These are phyloP conservation scores for Arctocebus calabarensis DNA, from an alignment of 2,797 vertebrate genomes.

Conservation along the genomic window DNA sequence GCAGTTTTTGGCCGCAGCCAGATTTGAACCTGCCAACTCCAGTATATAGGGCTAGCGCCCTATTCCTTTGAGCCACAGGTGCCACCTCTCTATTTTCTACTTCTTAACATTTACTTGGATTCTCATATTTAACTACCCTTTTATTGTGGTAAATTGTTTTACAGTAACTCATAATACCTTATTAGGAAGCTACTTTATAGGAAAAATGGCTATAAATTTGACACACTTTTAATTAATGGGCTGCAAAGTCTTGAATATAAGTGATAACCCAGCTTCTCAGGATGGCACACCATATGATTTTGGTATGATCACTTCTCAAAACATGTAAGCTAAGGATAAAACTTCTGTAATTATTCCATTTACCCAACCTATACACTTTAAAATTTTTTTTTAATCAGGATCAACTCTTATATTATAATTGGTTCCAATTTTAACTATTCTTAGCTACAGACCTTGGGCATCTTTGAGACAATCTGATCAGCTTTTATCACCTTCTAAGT, in stretches of 20 bases:
- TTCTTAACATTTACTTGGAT: not conserved
- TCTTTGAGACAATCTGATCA: not conserved
- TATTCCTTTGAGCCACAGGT: too few species aligned
- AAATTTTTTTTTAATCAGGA: constrained; percentile 10
- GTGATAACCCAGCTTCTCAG: not conserved
- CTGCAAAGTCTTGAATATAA: not conserved
- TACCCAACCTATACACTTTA: not conserved
- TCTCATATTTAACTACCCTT: not conserved
- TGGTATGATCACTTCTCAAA: not conserved
- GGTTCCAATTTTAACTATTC: not conserved
- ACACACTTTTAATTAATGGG: not conserved
- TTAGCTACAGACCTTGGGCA: not conserved
- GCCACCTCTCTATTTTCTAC: not conserved
- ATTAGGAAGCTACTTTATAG: not conserved
- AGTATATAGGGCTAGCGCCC: too few species aligned
- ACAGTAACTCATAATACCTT: not conserved
- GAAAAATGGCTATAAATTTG: not conserved
- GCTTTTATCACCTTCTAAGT: too few species aligned
- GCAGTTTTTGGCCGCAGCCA: too few species aligned
- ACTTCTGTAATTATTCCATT: not conserved
- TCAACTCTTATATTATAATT: not conserved
- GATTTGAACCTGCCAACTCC: too few species aligned
- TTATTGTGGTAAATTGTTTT: not conserved
- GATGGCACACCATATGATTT: not conserved
- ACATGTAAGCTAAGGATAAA: not conserved